Percentiles rank a stretch among this genome's conserved stretches.
Evolutionary conservation across 2,888 invertebrate genomes (phyloP).

Genomic region (Pogonocherus hispidulus): DNA sequence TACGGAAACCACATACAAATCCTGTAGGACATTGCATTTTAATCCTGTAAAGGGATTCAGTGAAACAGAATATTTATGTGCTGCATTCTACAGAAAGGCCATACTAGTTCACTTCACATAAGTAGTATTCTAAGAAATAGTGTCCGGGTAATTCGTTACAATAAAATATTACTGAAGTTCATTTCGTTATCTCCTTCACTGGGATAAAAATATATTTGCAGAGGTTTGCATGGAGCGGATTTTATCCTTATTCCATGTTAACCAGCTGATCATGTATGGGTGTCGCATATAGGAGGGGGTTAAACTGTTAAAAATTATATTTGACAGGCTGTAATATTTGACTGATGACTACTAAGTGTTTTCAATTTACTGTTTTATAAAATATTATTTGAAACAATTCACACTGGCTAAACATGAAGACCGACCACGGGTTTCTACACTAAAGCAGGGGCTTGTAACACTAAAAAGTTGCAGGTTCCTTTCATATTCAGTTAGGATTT

Average conservation of each 20-base stretch:
- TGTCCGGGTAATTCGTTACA: constrained; percentile 1
- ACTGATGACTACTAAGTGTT: too few relatives aligned
- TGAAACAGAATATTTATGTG: background rate
- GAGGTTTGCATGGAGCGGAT: background rate
- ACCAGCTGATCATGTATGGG: background rate
- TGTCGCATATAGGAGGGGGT: too few relatives aligned
- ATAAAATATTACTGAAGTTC: constrained; percentile 4
- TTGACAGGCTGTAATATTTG: too few relatives aligned
- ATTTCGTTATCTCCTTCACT: background rate
- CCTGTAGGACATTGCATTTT: background rate
- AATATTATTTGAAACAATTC: too few relatives aligned
- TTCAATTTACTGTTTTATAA: too few relatives aligned
- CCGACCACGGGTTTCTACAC: too few relatives aligned
- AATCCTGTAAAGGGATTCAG: background rate
- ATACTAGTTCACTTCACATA: background rate
- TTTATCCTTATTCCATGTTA: background rate
- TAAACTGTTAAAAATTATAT: too few relatives aligned
- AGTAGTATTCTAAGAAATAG: background rate
- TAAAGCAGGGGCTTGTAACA: too few relatives aligned
- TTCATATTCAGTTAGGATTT: too few relatives aligned
- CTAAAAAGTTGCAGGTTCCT: too few relatives aligned
- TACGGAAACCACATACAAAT: too few relatives aligned
- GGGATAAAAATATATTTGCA: background rate
- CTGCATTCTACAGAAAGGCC: background rate
- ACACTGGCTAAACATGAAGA: too few relatives aligned